Evolutionary conservation across 2,797 vertebrate species (phyloP), one percentile per base, ranked within the genome.

Genomic region (Cossypha heuglini): DNA sequence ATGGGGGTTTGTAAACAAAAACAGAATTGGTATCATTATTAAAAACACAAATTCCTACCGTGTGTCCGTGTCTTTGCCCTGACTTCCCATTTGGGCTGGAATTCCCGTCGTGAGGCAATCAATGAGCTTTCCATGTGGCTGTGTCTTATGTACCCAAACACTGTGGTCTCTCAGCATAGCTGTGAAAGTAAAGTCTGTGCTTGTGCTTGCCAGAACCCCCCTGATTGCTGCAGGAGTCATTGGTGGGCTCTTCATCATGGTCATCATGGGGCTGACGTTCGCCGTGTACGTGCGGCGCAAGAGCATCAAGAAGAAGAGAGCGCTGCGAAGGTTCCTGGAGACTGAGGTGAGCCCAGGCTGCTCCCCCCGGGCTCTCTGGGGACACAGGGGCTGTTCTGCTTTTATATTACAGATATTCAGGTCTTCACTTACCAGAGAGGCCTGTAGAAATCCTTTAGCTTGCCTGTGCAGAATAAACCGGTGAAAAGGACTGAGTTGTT

Each of bases 241-340:
- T 43, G 99, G 99, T 4, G 98, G 99, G 18, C 98, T 99, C 86
- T 99, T 99, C 88, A 98, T 99, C 96, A 96, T 99, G 43, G 99
- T 99, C 97, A 99, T 99, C 25, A 91, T 99, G 97, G 99, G 98
- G 18, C 98, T 99, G 89, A 98, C 99, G 0, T 98, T 99, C 59
- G 99, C 99, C 0, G 99, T 99, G 42, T 99, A 99, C 3, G 98
- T 99, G 29, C 98, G 99, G 20, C 98, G 99, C 48, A 99, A 99
- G 68, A 99, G 99, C 97, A 99, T 99, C 96, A 99, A 99, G 96
- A 99, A 99, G 98, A 99, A 99, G 97, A 98, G 99, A 92, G 99
- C 99, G 0, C 84, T 99, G 92, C 96, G 99, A 9, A 98, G 99
- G 61, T 99, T 99, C 96, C 93, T 99, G 84, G 99, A 99, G 97